phyloP scores from a whole-genome alignment of 2,888 invertebrate species.

The Zaprionus lineosus region DNA sequence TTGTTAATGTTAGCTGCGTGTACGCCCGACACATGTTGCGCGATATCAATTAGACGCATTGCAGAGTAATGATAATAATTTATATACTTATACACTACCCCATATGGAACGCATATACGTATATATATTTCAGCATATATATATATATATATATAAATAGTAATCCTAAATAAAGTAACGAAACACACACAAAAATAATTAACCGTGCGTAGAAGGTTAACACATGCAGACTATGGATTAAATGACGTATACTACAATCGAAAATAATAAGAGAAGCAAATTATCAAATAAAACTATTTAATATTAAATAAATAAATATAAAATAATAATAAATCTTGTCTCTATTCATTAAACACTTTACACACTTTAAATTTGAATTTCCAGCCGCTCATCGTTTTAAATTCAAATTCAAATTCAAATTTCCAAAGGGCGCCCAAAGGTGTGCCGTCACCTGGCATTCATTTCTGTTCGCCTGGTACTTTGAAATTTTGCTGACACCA shows the following conservation, averaged over 20 bases:
- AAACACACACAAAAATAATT: slow-evolving; percentile 17
- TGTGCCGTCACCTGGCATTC: too few relatives aligned
- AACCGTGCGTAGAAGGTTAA: slow-evolving; percentile 58
- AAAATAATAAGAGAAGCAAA: slow-evolving; percentile 56
- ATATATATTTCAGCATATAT: background rate
- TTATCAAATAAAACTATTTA: slow-evolving; percentile 66
- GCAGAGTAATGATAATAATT: slow-evolving; percentile 48
- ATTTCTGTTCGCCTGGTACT: too few relatives aligned
- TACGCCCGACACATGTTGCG: slow-evolving; percentile 15
- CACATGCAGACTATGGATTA: slow-evolving; percentile 29
- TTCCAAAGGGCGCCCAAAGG: too few relatives aligned
- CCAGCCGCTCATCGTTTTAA: too few relatives aligned
- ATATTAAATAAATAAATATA: slow-evolving; percentile 62
- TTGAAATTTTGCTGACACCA: too few relatives aligned
- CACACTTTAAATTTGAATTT: too few relatives aligned
- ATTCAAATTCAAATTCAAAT: too few relatives aligned
- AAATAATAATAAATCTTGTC: too few relatives aligned
- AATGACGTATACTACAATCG: slow-evolving; percentile 57
- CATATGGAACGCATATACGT: too few relatives aligned
- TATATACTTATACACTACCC: slow-evolving; percentile 40
- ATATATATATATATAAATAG: slow-evolving; percentile 17
- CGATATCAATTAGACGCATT: slow-evolving; percentile 50
- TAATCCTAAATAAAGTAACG: slow-evolving; percentile 19
- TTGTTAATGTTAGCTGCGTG: slow-evolving; percentile 35
- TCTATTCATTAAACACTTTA: too few relatives aligned